Evolutionary conservation across 2,797 vertebrate species (phyloP), one percentile per base, ranked within the genome.

Genomic region (Galagoides demidoff): DNA sequence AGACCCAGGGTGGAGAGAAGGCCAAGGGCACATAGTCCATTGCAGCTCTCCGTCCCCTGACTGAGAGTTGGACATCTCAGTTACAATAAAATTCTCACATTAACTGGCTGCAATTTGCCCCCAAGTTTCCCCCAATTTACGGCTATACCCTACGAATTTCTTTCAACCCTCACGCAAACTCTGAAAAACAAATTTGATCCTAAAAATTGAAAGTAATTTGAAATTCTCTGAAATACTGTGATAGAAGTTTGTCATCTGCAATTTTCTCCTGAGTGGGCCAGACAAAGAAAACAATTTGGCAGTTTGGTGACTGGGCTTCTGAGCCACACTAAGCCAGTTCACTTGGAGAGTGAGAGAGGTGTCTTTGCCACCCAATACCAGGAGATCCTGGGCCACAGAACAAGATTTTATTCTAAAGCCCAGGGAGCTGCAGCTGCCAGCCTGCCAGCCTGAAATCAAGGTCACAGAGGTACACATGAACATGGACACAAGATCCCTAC

Each of bases 381-480:
- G 45, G 45, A 45, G 52, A 29, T 7, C 71, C 74, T 2, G 0
- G 85, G 57, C 63, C 61, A n/a, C 73, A 86, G 73, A 78, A 59
- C 45, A 37, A 0, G 1, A 22, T 5, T 64, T 85, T 63, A 19
- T 74, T 86, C 73, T 92, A 93, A 82, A 96, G 92, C 76, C 59
- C 63, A 84, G 70, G 25, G 39, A 49, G 23, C 25, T 55, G 49
- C 76, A 86, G 85, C 93, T 87, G 64, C 85, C 73, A 85, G 77
- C 31, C 64, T n/a, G 64, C 27, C 74, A 45, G 57, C 31, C 55
- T 37, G 34, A 83, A 89, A 64, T 84, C 85, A 90, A 79, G 92
- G 74, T 77, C 94, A 79, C 84, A 19, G 49, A 74, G 55, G 37
- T 52, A 37, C 25, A 68, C 10, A 4, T 0, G 6, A 19, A 23